These are phyloP conservation scores for Platycercus adscitus DNA, from an alignment of 2,113 vertebrate genomes.

Conservation along the genomic window DNA sequence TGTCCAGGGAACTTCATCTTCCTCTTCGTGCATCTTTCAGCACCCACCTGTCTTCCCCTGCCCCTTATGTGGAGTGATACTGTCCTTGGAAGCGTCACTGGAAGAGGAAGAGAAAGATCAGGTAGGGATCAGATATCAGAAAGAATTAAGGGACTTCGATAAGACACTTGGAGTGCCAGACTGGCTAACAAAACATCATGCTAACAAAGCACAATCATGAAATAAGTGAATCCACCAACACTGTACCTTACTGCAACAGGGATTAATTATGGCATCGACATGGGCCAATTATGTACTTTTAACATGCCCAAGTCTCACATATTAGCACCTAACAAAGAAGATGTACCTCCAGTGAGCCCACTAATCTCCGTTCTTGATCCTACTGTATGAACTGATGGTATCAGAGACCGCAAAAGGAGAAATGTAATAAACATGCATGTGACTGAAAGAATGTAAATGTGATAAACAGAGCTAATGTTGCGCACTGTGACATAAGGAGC, in stretches of 20 bases:
- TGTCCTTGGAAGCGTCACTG: slow-evolving; percentile 55
- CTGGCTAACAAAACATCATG: background rate
- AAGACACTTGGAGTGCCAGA: background rate
- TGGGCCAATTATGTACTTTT: background rate
- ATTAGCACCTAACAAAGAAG: background rate
- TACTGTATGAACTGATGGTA: background rate
- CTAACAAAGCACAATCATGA: background rate
- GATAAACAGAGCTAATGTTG: background rate
- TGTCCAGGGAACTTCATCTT: slow-evolving; percentile 45
- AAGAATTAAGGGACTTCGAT: background rate
- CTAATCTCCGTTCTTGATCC: background rate
- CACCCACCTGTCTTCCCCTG: slow-evolving; percentile 63
- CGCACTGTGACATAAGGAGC: background rate
- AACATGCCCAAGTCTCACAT: background rate
- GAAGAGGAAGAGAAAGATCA: slow-evolving; percentile 70
- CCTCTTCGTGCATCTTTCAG: slow-evolving; percentile 68
- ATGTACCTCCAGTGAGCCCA: background rate
- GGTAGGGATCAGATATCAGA: slow-evolving; percentile 56
- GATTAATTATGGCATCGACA: background rate
- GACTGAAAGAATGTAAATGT: background rate
- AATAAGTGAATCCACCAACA: background rate
- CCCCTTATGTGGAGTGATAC: slow-evolving; percentile 67
- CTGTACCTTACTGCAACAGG: background rate
- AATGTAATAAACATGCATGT: background rate
- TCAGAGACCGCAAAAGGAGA: background rate